Evolutionary conservation across 2,113 vertebrate species (phyloP), one percentile per base, ranked within the genome.

Genomic region (Hoplias malabaricus): DNA sequence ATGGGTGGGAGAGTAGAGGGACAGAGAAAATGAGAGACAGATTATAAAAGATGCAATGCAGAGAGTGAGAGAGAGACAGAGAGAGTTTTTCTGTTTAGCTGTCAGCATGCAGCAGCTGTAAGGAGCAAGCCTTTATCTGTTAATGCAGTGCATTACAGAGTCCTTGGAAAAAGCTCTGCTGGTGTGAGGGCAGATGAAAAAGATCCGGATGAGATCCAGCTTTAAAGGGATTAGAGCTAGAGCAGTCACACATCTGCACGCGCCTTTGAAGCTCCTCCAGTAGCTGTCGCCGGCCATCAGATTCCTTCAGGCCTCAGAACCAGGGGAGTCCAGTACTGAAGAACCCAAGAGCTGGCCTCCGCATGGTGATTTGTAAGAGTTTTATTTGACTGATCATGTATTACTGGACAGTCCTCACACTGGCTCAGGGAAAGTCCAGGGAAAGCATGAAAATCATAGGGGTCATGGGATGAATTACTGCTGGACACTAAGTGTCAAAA

Each of bases 111-210:
- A 85, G 81, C 88, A 84, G 86, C 84, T 88, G 87, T 80, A 81
- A 86, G 83, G 76, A 87, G 86, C 87, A 89, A 84, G 87, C 87
- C 89, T 92, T 93, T 90, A 91, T 91, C 91, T 91, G 73, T 10
- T 90, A 90, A 90, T 89, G 88, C 90, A 73, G 80, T 86, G 87
- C 82, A 87, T 89, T 91, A 90, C 82, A 57, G 84, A 78, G 79
- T 81, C 82, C 83, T 85, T 68, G 77, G 82, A 86, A 87, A 88
- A 88, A 88, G 77, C 83, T 82, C 65, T 31, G 84, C 82, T 84
- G 86, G 84, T 86, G 79, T 75, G 87, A 85, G 82, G 86, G 82
- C 69, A 86, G 86, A 90, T 87, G 85, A 90, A 88, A 89, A 86
- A 90, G 88, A 91, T 90, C 86, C 78, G 82, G 77, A 89, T 86